Evolutionary conservation across 2,888 invertebrate species (phyloP), one percentile per base, ranked within the genome.

Genomic region (Tanytarsus gracilentus): DNA sequence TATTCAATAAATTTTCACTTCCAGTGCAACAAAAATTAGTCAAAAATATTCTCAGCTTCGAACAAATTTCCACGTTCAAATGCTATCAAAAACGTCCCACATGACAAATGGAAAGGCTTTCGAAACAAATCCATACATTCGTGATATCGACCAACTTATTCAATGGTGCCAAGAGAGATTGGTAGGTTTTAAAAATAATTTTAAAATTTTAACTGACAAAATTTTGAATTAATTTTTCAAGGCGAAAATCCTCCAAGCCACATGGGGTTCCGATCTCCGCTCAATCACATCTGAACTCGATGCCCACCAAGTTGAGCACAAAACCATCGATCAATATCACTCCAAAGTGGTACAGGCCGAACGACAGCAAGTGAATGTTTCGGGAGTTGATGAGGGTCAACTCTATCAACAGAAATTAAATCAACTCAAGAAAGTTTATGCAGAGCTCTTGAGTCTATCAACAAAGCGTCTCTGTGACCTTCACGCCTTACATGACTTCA

Each of bases 151-250:
- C 70, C 95, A 98, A 69, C 92, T 93, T 69, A 86, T 92, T 61
- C 88, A 89, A 69, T 98, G 98, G 98, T 94, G 97, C 72, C 88
- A 90, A 71, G 86, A 83, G 64, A 91, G 88, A 77, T 77, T 95
- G 82, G 93, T 56, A 8, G 23, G 36, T 55, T 23, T 36, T 9
- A 18, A 33, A 33, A n/a, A 4, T 4, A 36, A 36, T 14, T 33
- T 33, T 33, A 33, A 33, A 33, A 33, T 33, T 33, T 33, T 49
- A 14, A 25, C 26, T 21, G 21, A 49, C 14, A 18, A 27, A 14
- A 8, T 27, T 29, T 29, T 16, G 23, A 52, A 18, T 27, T 16
- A 30, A 18, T 30, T 52, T 27, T 44, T 40, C 39, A 27, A 56
- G 48, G 30, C 93, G 80, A 88, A 90, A 71, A 73, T 98, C 14